Evolutionary conservation across 2,888 invertebrate genomes (phyloP).

Genomic region (Neoitamus cyanurus): DNA sequence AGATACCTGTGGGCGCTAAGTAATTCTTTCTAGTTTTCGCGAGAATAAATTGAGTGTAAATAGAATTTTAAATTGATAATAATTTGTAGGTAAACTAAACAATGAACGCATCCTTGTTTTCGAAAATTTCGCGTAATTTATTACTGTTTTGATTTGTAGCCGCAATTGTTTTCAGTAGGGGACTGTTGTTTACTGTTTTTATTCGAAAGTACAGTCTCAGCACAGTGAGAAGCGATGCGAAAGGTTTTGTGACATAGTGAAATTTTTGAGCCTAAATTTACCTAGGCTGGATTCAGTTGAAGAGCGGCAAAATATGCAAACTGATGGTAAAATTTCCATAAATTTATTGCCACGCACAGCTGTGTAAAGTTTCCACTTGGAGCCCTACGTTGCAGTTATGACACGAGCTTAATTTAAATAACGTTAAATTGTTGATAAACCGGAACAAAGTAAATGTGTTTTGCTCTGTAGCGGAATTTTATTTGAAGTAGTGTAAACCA

Average conservation of each 20-base stretch:
- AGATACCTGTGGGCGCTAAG: neutral
- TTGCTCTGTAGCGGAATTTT: neutral
- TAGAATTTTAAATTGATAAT: conserved; percentile 41
- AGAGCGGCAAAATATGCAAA: neutral
- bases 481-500: neutral
- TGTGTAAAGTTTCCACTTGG: neutral
- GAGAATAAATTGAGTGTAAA: conserved; percentile 13
- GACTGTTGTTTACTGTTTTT: neutral
- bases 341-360: neutral
- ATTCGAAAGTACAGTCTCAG: neutral
- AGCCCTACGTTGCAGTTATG: neutral
- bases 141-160: neutral
- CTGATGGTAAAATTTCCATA: neutral
- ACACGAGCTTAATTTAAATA: neutral
- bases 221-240: neutral
- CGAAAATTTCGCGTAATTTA: neutral
- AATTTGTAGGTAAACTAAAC: conserved; percentile 19
- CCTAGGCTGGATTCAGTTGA: neutral
- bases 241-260: neutral
- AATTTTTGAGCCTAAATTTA: neutral
- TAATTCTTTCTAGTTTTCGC: neutral
- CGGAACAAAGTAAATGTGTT: neutral
- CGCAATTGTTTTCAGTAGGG: neutral
- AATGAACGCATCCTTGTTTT: neutral
- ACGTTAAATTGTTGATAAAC: neutral